phyloP scores from a whole-genome alignment of 2,113 vertebrate genomes.

The Ochotona princeps region DNA sequence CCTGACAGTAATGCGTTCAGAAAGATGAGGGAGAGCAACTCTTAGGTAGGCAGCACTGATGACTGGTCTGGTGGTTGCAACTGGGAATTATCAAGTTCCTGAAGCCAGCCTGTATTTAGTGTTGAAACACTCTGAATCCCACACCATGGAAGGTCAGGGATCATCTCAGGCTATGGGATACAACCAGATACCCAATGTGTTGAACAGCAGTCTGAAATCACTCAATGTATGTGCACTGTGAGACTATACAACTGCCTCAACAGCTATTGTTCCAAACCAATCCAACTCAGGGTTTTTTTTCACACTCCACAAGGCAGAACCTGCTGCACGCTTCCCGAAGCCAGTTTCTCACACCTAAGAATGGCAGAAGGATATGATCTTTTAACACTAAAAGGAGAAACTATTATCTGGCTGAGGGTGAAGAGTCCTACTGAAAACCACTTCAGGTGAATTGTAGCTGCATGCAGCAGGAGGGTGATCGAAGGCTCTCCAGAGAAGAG shows the following conservation, averaged over 20 bases:
- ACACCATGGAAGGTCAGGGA: not conserved
- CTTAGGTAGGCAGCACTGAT: not conserved
- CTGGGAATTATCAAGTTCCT: not conserved
- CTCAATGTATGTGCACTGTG: not conserved
- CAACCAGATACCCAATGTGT: not conserved
- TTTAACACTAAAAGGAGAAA: slow-evolving; percentile 42
- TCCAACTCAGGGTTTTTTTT: not conserved
- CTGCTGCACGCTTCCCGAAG: not conserved
- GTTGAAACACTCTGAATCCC: slow-evolving; percentile 5
- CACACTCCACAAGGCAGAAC: not conserved
- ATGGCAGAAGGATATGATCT: not conserved
- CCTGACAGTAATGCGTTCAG: not conserved
- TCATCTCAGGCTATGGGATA: not conserved
- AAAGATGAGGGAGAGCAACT: not conserved
- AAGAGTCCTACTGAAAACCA: slow-evolving; percentile 29
- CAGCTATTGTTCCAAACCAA: not conserved
- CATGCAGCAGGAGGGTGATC: not conserved
- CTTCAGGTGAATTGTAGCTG: slow-evolving; percentile 51
- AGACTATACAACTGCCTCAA: not conserved
- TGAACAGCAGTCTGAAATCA: not conserved
- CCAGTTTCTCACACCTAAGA: not conserved
- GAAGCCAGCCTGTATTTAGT: not conserved
- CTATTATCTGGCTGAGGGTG: not conserved
- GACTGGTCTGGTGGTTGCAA: not conserved
- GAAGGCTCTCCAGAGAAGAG: slow-evolving; percentile 55